These are phyloP conservation scores for Laterallus jamaicensis DNA, from an alignment of 2,113 vertebrate genomes.

Conservation along the genomic window DNA sequence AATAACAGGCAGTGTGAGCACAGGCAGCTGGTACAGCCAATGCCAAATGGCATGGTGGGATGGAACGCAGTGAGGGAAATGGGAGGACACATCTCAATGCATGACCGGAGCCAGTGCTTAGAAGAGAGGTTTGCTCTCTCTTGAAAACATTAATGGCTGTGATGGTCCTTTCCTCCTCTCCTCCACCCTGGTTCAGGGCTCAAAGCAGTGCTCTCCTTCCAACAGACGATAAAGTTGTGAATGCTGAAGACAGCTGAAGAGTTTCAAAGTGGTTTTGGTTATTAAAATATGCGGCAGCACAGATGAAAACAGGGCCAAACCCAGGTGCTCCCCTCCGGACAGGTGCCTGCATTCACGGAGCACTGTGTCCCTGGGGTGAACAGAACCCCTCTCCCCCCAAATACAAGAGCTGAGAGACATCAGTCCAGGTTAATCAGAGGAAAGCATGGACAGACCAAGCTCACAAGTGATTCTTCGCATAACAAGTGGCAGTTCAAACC, in stretches of 20 bases:
- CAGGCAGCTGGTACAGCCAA: not conserved
- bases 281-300: not conserved
- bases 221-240: not conserved
- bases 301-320: not conserved
- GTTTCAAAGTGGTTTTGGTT: not conserved
- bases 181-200: not conserved
- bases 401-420: not conserved
- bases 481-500: not conserved
- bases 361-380: accelerated
- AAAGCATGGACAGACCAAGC: not conserved
- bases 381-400: not conserved
- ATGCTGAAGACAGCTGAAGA: not conserved
- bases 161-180: not conserved
- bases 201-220: not conserved
- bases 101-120: not conserved
- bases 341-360: not conserved
- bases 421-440: not conserved
- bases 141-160: not conserved
- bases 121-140: not conserved
- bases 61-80: not conserved
- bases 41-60: not conserved
- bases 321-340: not conserved
- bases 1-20: not conserved
- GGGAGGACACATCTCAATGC: not conserved
- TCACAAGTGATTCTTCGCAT: not conserved